Base-by-base conservation (phyloP, 2,888 invertebrate species). In the Nephrotoma appendiculata region DNA sequence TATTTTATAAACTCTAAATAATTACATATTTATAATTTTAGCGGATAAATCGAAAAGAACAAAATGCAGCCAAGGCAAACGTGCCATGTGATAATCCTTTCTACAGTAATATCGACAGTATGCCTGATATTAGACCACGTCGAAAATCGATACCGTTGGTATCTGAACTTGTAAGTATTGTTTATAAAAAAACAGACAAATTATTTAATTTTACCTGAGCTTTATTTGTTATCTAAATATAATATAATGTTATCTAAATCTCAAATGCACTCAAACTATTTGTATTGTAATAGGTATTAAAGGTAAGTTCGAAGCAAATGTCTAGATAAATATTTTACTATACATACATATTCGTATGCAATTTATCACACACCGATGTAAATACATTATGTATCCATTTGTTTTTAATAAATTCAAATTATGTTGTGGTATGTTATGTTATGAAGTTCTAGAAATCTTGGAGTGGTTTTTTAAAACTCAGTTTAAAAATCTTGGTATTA, bases 21-120 rank as follows among this genome's bases (percentile, higher is more conserved):
- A 31, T 71, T 71, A n/a, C n/a, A n/a, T n/a, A 31, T 71, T 71
- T 31, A 5, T 48, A 85, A 85, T 52, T 42, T 42, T 45, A 87
- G 19, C 15, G 41, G 15, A 31, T 41, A 57, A 84, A 11, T 15
- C 9, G 48, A 1, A 85, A 86, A 19, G 41, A 86, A 83, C 83
- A 48, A 93, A 71, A 71, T 71, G 94, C 95, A 86, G 95, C 96
- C 88, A 93, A 97, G 88, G 94, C 95, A 86, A 96, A 96, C 94
- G 97, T 97, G 90, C 96, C 98, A 31, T 96, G 97, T 89, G 98
- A 98, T 93, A 99, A 99, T 93, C 98, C 99, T 9, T 99, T 99
- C 94, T 99, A 99, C 94, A 98, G 98, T 92, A 98, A 98, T 92
- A 99, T 99, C 93, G 99, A 99, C 94, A 99, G 99, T 91, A 99